A percentile compares a stretch with the other conserved stretches of the same genome.
These are phyloP conservation scores for Dicrurus megarhynchus DNA, from an alignment of 2,113 vertebrate species.

Conservation along the genomic window DNA sequence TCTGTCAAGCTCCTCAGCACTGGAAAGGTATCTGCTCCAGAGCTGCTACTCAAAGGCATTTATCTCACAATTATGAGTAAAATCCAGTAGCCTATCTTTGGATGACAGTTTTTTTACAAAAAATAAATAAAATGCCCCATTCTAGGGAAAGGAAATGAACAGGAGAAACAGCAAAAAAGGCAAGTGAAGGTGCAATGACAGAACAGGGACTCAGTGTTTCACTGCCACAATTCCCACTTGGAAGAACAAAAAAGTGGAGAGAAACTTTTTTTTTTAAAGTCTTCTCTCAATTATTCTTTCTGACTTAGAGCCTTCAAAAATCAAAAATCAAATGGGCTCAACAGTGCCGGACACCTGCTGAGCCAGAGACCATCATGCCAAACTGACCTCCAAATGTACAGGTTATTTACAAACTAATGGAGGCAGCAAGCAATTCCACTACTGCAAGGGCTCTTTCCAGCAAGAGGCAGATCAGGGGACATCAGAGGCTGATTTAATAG, in stretches of 20 bases:
- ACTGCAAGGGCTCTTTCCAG: constrained; percentile 14
- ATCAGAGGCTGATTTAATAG: constrained; percentile 46
- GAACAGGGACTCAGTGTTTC: not conserved
- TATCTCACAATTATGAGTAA: not conserved
- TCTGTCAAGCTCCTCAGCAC: not conserved
- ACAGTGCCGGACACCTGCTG: not conserved
- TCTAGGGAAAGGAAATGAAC: not conserved
- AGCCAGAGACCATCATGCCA: not conserved
- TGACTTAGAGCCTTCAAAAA: not conserved
- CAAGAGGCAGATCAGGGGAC: constrained; percentile 19
- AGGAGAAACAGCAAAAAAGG: not conserved
- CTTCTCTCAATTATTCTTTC: not conserved
- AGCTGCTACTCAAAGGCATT: not conserved
- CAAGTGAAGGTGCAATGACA: not conserved
- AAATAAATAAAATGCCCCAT: not conserved
- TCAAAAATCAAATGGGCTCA: not conserved
- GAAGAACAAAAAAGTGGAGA: not conserved
- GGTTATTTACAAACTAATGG: constrained; percentile 52
- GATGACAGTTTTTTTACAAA: not conserved
- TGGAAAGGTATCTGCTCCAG: not conserved
- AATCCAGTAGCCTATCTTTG: not conserved
- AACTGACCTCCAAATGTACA: constrained; percentile 14
- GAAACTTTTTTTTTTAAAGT: not conserved
- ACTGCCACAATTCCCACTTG: not conserved
- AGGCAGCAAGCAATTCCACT: constrained; percentile 25